A percentile compares a stretch with the other conserved stretches of the same genome.
Evolutionary conservation across 2,888 invertebrate genomes (phyloP).

Genomic region (Diaperis boleti): DNA sequence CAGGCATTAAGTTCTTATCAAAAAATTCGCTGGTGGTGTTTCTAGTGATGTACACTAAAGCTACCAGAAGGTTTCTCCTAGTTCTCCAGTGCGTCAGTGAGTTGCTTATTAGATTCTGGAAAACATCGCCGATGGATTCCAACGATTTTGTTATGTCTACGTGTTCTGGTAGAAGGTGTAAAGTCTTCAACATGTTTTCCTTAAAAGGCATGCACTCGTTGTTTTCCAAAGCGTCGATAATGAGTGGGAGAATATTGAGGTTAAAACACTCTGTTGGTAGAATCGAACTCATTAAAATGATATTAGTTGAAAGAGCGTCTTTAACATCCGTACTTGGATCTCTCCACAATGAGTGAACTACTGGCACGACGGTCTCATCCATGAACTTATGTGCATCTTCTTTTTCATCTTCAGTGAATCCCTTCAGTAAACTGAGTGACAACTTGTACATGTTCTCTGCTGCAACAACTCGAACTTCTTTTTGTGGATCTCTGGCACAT

Average conservation of each 20-base stretch:
- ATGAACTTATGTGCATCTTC: conserved; percentile 51
- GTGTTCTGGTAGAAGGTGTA: conserved; percentile 58
- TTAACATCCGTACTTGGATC: conserved; percentile 57
- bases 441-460: conserved; percentile 57
- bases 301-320: conserved; percentile 56
- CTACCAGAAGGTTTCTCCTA: conserved; percentile 59
- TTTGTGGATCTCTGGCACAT: conserved; percentile 55
- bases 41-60: conserved; percentile 58
- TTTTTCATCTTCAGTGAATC: conserved; percentile 48
- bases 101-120: conserved; percentile 57
- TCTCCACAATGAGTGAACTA: conserved; percentile 52
- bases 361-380: conserved; percentile 54
- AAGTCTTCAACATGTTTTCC: conserved; percentile 59
- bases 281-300: conserved; percentile 54
- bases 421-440: conserved; percentile 50
- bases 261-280: conserved; percentile 56
- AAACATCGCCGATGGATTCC: conserved; percentile 54
- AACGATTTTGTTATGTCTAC: conserved; percentile 55
- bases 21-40: conserved; percentile 59
- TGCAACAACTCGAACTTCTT: conserved; percentile 56
- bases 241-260: conserved; percentile 57
- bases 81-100: conserved; percentile 61
- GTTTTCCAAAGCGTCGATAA: conserved; percentile 56
- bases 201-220: conserved; percentile 57
- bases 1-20: conserved; percentile 56